Base-by-base conservation (phyloP, 2,888 invertebrate species). In the Hypsopygia costalis region DNA sequence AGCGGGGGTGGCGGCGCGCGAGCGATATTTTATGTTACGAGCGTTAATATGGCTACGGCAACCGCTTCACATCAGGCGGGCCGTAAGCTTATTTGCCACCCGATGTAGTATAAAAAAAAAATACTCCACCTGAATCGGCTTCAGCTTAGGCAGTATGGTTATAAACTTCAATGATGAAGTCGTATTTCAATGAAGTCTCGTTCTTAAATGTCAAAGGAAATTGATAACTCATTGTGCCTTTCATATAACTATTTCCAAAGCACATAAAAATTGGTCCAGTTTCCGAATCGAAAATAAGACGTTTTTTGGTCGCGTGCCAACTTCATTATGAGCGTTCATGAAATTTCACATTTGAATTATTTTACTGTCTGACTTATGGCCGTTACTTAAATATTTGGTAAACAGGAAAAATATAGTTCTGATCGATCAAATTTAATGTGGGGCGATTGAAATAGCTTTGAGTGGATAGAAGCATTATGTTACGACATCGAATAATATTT, bases 321-420 rank as follows among this genome's bases (percentile, higher is more conserved):
- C 86, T 88, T 88, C 88, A 88, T 88, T 88, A 88, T 88, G 86
- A 87, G 81, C 81, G 88, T 87, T 88, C 87, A 86, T 88, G 88
- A 88, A 88, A 85, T 87, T 88, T 88, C 85, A 86, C 88, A 88
- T 88, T 88, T 87, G 87, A 88, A 88, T 88, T 88, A 88, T 88
- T 88, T 88, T 88, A 88, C 86, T 85, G 85, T 80, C 87, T 85
- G 88, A 88, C 81, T 87, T 88, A 88, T 87, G 77, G 82, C 81
- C 74, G 86, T 87, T 88, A 87, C 88, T 87, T 87, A 86, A 87
- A 87, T 87, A 87, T 87, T 87, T 86, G 85, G 88, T 88, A 87
- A 87, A 87, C 86, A 86, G 82, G 81, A 87, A 87, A 87, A 88
- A 88, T 87, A 87, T 86, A 77, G 81, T 69, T 72, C 77, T 77